Evolutionary conservation across 92 coral and sea anemone genomes (phyloP).

Genomic region (Siderastrea radians): DNA sequence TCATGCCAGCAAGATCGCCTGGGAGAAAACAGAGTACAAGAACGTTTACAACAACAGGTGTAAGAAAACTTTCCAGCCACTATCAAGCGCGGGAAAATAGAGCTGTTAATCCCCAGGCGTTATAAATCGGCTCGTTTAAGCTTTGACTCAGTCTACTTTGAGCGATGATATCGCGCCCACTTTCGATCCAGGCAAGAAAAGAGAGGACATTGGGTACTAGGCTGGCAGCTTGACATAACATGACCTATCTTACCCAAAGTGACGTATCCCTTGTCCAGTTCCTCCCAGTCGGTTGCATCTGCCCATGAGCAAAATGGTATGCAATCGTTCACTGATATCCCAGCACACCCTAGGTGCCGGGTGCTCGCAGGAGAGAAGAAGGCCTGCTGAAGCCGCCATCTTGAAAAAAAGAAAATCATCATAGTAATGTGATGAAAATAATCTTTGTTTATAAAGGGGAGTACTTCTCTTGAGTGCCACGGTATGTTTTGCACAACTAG

Average conservation of each 20-base stretch:
- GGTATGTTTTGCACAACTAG: no score
- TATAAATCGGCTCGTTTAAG: no score
- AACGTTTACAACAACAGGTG: no score
- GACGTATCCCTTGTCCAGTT: conserved; percentile 32
- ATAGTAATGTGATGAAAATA: background rate
- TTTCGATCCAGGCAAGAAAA: no score
- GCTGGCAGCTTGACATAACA: background rate
- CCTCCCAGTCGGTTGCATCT: conserved; percentile 35
- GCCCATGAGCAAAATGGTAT: conserved; percentile 66
- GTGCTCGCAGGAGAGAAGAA: conserved; percentile 49
- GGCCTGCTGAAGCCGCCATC: conserved; percentile 78
- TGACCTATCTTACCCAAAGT: conserved; percentile 24
- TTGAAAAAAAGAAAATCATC: conserved; percentile 1
- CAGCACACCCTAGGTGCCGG: conserved; percentile 56
- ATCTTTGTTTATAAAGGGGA: no score
- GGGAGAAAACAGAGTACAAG: background rate
- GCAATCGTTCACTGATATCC: conserved; percentile 64
- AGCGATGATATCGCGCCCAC: no score
- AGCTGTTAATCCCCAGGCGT: no score
- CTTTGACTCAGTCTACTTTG: no score
- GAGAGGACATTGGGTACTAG: no score
- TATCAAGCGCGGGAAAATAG: no score
- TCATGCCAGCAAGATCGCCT: conserved; percentile 61
- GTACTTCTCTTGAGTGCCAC: no score
- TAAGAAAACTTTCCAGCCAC: background rate